Evolutionary conservation across 1,140 invertebrate species (phyloP), one percentile per base, ranked within the genome.

Genomic region (Leptinotarsa texana): DNA sequence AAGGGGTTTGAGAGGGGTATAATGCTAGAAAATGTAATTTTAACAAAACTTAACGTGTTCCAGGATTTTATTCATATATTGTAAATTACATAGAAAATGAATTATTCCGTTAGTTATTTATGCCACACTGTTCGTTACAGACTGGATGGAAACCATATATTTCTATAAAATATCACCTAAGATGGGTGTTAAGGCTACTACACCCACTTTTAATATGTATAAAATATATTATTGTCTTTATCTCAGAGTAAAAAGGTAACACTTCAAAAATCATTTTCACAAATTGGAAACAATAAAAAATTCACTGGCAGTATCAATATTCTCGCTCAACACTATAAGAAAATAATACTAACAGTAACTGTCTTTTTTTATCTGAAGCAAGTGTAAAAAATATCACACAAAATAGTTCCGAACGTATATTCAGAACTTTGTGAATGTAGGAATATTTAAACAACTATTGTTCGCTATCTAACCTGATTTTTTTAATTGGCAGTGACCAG

Each of bases 141-240:
- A 57, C n/a, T 57, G 51, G 51, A 57, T 57, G 51, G 51, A 57
- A 57, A 57, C 51, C 51, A 57, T 57, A 57, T 57, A 57, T n/a
- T 57, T 57, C 15, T 57, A 57, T 57, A 57, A 57, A 57, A 57
- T 57, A 57, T 57, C 51, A 57, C 51, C n/a, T 57, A 57, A 15
- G 13, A 18, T n/a, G n/a, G 51, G 51, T 57, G 51, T 57, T 57
- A 57, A 57, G 51, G 51, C 51, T 17, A 17, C 0, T 57, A 57
- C 51, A 57, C 51, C 51, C n/a, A 57, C 51, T 57, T 57, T 57
- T 8, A 42, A 17, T 18, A 18, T 57, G 51, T 57, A 57, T 57
- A 57, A 57, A 57, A 57, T 57, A 57, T 57, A 57, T 57, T 57
- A 42, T 42, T 18, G 51, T 57, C 51, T 57, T 57, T 57, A 57